Evolutionary conservation across 2,888 invertebrate genomes (phyloP).

Genomic region (Fragum fragum): DNA sequence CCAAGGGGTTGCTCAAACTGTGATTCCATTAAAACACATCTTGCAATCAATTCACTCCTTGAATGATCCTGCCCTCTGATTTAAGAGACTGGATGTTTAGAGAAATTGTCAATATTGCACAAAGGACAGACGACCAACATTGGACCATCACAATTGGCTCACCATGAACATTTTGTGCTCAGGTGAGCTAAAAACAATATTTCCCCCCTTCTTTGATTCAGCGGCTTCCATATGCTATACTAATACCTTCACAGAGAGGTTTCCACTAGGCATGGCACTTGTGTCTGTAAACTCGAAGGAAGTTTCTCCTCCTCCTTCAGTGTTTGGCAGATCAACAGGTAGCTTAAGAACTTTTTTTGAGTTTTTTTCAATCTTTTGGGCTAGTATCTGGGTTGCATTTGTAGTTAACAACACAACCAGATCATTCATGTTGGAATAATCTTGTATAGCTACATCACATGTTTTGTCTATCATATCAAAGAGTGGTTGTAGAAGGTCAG

Average conservation of each 20-base stretch:
- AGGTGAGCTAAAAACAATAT: too few species aligned
- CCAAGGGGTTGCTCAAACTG: too few species aligned
- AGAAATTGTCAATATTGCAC: too few species aligned
- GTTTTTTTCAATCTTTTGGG: not conserved
- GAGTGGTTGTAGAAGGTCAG: not conserved
- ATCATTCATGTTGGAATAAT: not conserved
- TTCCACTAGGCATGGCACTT: not conserved
- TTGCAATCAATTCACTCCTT: too few species aligned
- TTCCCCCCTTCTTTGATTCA: too few species aligned
- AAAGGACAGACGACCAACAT: too few species aligned
- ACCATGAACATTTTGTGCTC: too few species aligned
- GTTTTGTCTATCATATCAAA: conserved; percentile 2
- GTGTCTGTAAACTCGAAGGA: not conserved
- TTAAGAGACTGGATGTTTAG: too few species aligned
- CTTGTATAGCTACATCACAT: not conserved
- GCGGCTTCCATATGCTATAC: too few species aligned
- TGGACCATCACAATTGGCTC: too few species aligned
- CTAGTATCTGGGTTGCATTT: not conserved
- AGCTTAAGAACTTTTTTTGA: not conserved
- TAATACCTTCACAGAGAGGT: not conserved
- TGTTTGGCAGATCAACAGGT: not conserved
- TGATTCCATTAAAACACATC: too few species aligned
- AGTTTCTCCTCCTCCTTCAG: not conserved
- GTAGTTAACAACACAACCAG: not conserved
- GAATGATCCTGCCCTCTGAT: too few species aligned